A percentile compares a stretch with the other conserved stretches of the same genome.
Conservation (phyloP, 1,140 invertebrate genomes). For the Diuraphis noxia region DNA sequence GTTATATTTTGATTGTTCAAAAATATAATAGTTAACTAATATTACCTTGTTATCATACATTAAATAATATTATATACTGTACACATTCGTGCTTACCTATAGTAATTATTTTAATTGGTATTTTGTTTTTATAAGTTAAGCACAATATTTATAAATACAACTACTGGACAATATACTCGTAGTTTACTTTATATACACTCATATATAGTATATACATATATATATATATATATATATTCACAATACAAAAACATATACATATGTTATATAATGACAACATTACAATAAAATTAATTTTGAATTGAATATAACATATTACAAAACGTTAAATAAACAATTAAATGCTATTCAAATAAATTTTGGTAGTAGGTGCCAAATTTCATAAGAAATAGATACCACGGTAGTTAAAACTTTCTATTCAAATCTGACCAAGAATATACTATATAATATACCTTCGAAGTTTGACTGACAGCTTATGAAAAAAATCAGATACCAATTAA, state of each 20-base stretch:
- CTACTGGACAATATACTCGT: too few species aligned
- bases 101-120: neutral
- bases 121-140: neutral
- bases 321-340: slow-evolving; percentile 13
- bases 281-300: neutral
- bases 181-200: too few species aligned
- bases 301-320: neutral
- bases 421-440: neutral
- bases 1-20: neutral
- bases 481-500: slow-evolving; percentile 33
- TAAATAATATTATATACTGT: neutral
- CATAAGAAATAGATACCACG: neutral
- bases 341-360: neutral
- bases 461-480: neutral
- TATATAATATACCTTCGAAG: too few species aligned
- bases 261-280: neutral
- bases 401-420: neutral
- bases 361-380: neutral
- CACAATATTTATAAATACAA: neutral
- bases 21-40: neutral
- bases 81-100: neutral
- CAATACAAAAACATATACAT: neutral
- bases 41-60: neutral
- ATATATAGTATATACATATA: too few species aligned
- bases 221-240: neutral